A percentile compares a stretch with the other conserved stretches of the same genome.
Conservation (phyloP, 2,797 vertebrate genomes). For the Hozukius guyotensis region DNA sequence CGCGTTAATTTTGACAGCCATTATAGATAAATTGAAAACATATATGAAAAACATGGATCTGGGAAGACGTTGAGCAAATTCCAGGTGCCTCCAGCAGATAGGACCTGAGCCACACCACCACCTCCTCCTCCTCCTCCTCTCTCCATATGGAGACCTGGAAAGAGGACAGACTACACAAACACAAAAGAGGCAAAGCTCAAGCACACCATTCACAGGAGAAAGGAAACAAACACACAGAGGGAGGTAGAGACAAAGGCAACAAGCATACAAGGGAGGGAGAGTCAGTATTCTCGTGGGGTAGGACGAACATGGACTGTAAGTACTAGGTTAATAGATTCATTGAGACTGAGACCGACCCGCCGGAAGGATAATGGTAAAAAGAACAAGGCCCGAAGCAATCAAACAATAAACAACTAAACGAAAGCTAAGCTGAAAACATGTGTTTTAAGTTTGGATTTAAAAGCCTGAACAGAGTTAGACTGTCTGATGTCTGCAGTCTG, state of each 20-base stretch:
- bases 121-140: not conserved
- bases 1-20: too few relatives aligned
- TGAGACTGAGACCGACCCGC: not conserved
- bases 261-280: not conserved
- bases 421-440: not conserved
- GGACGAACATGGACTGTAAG: not conserved
- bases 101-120: not conserved
- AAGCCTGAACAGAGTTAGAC: not conserved
- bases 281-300: not conserved
- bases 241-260: not conserved
- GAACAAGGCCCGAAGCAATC: not conserved
- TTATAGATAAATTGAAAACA: too few relatives aligned
- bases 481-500: not conserved
- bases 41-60: not conserved
- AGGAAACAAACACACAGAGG: not conserved
- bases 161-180: not conserved
- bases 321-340: not conserved
- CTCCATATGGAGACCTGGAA: not conserved
- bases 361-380: not conserved
- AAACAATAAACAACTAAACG: not conserved
- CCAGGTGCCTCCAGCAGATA: not conserved
- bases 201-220: not conserved
- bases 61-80: not conserved
- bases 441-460: not conserved
- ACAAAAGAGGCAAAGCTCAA: not conserved